Evolutionary conservation across 2,888 invertebrate genomes (phyloP).

Genomic region (Smittia sp.): DNA sequence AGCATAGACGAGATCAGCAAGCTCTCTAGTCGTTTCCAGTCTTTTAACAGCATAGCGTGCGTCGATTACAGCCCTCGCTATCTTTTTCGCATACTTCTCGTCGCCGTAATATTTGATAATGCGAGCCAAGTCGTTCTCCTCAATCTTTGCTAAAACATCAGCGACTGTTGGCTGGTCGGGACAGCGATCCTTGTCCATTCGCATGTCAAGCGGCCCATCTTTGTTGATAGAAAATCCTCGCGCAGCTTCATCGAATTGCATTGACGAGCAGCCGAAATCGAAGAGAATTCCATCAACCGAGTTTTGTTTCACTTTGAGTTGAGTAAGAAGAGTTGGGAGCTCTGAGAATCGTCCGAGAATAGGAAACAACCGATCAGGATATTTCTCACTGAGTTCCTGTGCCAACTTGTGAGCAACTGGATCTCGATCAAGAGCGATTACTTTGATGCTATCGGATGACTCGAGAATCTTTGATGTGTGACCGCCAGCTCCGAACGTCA

Average conservation of each 20-base stretch:
- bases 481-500: constrained; percentile 96
- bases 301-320: constrained; percentile 59
- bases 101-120: constrained; percentile 92
- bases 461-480: constrained; percentile 76
- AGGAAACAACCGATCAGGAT: constrained; percentile 72
- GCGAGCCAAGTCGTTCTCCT: constrained; percentile 72
- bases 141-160: constrained; percentile 77
- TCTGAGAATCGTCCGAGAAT: constrained; percentile 86
- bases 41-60: constrained; percentile 71
- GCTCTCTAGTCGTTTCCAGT: constrained; percentile 77
- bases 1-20: constrained; percentile 70
- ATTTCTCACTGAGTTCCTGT: constrained; percentile 61
- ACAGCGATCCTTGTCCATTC: constrained; percentile 80
- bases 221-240: constrained; percentile 84
- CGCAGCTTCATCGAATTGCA: constrained; percentile 81
- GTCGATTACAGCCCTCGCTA: constrained; percentile 84
- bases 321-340: constrained; percentile 64
- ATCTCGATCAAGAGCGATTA: constrained; percentile 86
- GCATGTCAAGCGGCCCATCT: constrained; percentile 90
- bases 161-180: constrained; percentile 77
- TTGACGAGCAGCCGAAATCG: constrained; percentile 93
- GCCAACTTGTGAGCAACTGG: constrained; percentile 73
- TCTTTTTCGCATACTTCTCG: constrained; percentile 80
- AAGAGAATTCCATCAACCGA: constrained; percentile 84
- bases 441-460: constrained; percentile 60